Percentiles rank a stretch among this genome's conserved stretches.
These are phyloP conservation scores for Mactromeris polynyma DNA, from an alignment of 2,888 invertebrate genomes.

Conservation along the genomic window DNA sequence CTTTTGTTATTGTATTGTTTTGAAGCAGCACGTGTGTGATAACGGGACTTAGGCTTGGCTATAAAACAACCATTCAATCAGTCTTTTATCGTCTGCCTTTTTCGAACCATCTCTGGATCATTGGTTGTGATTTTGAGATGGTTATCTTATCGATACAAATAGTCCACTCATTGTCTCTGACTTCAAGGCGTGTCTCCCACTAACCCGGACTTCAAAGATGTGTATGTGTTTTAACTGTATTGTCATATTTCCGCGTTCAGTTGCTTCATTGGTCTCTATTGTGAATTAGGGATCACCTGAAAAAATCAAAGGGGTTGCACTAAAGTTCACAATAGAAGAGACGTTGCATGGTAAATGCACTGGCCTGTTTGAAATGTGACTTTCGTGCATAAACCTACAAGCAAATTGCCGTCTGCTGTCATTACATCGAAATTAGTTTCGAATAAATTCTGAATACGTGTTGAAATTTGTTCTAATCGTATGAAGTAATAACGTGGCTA, in stretches of 20 bases:
- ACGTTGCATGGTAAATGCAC: background rate
- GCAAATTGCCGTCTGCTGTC: background rate
- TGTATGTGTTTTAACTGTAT: slow-evolving; percentile 5
- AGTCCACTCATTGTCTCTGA: background rate
- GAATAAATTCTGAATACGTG: background rate
- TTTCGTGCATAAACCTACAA: background rate
- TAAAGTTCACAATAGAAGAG: background rate
- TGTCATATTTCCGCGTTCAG: slow-evolving; percentile 19
- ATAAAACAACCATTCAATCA: background rate
- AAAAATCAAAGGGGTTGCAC: slow-evolving; percentile 15
- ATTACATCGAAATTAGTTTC: background rate
- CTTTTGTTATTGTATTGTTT: background rate
- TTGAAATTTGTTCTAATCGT: background rate
- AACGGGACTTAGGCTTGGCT: background rate
- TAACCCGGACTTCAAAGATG: slow-evolving; percentile 10
- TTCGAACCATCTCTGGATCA: background rate
- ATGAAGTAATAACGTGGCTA: background rate
- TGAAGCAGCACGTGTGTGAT: background rate
- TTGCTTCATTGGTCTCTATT: background rate
- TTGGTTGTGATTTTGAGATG: background rate
- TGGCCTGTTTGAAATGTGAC: background rate
- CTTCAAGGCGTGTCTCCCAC: background rate
- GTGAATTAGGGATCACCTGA: background rate
- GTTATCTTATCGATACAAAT: slow-evolving; percentile 1
- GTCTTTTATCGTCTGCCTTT: background rate